These are phyloP conservation scores for Ptilonorhynchus violaceus DNA, from an alignment of 2,113 vertebrate species.

Conservation along the genomic window DNA sequence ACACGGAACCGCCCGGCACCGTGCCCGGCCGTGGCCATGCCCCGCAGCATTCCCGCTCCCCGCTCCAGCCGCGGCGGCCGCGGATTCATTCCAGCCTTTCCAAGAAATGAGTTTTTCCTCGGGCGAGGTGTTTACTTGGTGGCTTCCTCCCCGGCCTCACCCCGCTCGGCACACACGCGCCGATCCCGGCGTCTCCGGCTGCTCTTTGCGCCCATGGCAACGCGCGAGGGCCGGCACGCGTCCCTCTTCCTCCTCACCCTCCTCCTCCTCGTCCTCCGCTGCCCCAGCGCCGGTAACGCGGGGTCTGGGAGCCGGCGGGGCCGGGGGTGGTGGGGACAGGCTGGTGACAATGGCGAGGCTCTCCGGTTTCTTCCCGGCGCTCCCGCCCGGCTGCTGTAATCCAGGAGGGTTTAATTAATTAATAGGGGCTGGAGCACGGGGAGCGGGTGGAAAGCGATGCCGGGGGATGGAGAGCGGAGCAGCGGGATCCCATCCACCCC, in stretches of 20 bases:
- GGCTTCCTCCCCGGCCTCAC: slow-evolving; percentile 16
- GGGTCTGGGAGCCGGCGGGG: neutral
- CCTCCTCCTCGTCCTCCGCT: neutral
- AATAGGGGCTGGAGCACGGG: neutral
- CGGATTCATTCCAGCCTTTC: neutral
- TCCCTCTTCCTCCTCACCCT: neutral
- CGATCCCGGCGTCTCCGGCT: neutral
- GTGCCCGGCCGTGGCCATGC: neutral
- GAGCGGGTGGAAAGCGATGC: neutral
- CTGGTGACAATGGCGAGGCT: neutral
- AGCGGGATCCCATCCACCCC: rapidly evolving
- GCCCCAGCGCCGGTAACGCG: neutral
- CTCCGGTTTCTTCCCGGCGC: neutral
- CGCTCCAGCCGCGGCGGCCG: rapidly evolving
- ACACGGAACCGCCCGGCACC: too few relatives aligned
- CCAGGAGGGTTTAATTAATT: slow-evolving; percentile 8
- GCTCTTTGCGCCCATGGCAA: slow-evolving; percentile 23
- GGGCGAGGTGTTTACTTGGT: neutral
- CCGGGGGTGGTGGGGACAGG: rapidly evolving
- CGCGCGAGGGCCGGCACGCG: neutral
- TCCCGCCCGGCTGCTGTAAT: neutral
- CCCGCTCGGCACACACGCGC: neutral
- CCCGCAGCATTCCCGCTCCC: neutral
- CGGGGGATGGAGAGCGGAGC: rapidly evolving
- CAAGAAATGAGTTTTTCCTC: neutral